These are phyloP conservation scores for Limnothrissa miodon DNA, from an alignment of 2,113 vertebrate species.

Conservation along the genomic window DNA sequence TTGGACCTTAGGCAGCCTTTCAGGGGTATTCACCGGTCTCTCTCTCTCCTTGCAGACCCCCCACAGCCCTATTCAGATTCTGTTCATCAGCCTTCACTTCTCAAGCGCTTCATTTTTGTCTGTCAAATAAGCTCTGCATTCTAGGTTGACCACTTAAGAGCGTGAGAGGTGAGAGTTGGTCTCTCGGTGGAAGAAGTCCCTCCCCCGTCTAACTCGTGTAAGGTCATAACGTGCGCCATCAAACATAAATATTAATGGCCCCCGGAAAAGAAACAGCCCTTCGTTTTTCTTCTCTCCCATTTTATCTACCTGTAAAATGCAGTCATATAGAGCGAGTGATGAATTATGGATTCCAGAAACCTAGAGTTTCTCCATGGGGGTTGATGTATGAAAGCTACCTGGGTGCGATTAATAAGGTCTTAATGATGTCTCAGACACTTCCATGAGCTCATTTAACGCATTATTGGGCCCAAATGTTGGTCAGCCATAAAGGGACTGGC, in stretches of 20 bases:
- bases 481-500: constrained; percentile 21
- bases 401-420: constrained; percentile 67
- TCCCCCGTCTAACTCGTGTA: neutral
- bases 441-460: constrained; percentile 66
- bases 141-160: neutral
- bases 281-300: constrained; percentile 11
- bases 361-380: constrained; percentile 2
- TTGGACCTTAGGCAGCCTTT: neutral
- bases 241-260: constrained; percentile 57
- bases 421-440: constrained; percentile 67
- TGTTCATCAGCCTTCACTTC: neutral
- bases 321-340: constrained; percentile 42
- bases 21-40: neutral
- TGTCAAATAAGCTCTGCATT: neutral
- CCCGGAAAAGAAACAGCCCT: constrained; percentile 43
- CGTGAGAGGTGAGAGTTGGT: neutral
- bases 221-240: neutral
- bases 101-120: neutral
- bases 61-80: neutral
- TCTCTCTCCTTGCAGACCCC: neutral
- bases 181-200: neutral
- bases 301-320: constrained; percentile 33
- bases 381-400: constrained; percentile 63
- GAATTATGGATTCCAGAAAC: constrained; percentile 44
- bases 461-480: constrained; percentile 50